phyloP scores from a whole-genome alignment of 2,113 vertebrate genomes.

The Mustelus asterias region DNA sequence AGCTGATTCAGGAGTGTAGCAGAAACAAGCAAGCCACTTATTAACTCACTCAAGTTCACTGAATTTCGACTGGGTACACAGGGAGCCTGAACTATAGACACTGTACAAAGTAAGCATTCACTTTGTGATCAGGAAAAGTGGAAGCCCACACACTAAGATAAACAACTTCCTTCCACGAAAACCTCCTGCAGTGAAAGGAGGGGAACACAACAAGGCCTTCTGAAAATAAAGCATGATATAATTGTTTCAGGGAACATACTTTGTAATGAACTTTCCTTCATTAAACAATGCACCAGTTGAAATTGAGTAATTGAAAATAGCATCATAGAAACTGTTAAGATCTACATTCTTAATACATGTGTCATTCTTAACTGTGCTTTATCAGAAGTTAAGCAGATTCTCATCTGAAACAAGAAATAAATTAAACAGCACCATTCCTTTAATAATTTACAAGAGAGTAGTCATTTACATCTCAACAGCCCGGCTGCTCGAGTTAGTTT shows the following conservation, averaged over 20 bases:
- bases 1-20: not conserved
- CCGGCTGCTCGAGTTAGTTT: not conserved
- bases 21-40: not conserved
- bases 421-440: constrained; percentile 6
- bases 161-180: not conserved
- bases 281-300: not conserved
- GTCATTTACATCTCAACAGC: not conserved
- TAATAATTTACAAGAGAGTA: not conserved
- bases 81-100: not conserved
- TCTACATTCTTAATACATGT: not conserved
- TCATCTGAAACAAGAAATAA: constrained; percentile 1
- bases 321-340: not conserved
- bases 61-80: not conserved
- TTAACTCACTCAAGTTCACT: not conserved
- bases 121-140: not conserved
- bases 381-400: not conserved
- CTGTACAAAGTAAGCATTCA: not conserved
- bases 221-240: not conserved
- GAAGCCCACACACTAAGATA: not conserved
- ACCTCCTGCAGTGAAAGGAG: not conserved
- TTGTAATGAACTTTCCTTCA: not conserved
- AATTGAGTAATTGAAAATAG: not conserved
- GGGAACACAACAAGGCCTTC: too few relatives aligned
- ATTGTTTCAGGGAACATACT: not conserved
- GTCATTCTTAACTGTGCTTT: not conserved